Evolutionary conservation across 37 sponge, comb jelly and placozoan species (phyloP), one percentile per base, ranked within the genome.

Genomic region (Beroe forskalii): DNA sequence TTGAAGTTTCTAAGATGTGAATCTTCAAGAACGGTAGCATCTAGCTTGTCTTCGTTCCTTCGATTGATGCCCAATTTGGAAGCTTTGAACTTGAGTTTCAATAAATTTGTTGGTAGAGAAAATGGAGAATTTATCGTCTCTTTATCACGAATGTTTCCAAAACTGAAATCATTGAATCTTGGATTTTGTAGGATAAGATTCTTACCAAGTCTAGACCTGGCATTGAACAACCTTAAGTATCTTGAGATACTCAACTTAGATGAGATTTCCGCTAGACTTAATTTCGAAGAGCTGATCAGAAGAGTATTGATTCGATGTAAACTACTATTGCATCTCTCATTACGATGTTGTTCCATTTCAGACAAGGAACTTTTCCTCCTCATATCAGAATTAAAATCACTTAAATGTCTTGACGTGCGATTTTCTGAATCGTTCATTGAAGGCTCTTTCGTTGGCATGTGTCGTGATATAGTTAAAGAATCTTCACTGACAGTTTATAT

Each of bases 61-160:
- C 28, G 39, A 69, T 37, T 69, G 19, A 69, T 69, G 72, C 72
- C 72, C 35, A 69, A 69, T 37, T 32, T 69, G 12, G 38, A 69
- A 17, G 35, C 12, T 36, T 17, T 69, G 3, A 37, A 69, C 39
- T 32, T 69, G 32, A 20, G 32, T 32, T 33, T 33, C 4, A 32
- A 36, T 33, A 12, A 36, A 1, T 32, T 32, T 6, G 38, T 17
- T 69, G 39, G 19, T 1, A 28, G 1, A 32, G 39, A 17, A 33
- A 12, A 17, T 48, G 55, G 12, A 48, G 32, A 69, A 14, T 69
- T 69, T 17, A 35, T 69, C 38, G 8, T 27, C 9, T 36, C 72
- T 17, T 2, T 69, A 12, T 35, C 72, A 2, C 72, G 32, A 37
- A 14, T 69, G 72, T 69, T 33, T 36, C 72, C 72, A 36, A 32